Percentiles rank a stretch among this genome's conserved stretches.
phyloP scores from a whole-genome alignment of 2,888 invertebrate genomes.

The Saturnia pavonia region DNA sequence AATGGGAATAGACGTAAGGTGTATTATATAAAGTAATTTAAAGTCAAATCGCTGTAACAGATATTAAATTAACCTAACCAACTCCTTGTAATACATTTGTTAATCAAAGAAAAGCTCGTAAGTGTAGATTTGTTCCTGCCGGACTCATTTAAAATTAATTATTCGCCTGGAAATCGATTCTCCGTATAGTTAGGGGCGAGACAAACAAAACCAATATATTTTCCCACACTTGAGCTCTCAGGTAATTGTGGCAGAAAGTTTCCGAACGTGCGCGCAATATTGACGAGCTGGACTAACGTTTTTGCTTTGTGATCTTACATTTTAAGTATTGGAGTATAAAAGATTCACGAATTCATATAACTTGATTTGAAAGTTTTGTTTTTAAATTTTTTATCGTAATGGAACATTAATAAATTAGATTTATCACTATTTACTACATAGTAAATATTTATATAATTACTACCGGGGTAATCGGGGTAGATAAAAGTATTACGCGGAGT shows the following conservation, averaged over 20 bases:
- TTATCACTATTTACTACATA: too few relatives aligned
- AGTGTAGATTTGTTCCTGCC: conserved; percentile 2
- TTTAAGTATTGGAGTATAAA: conserved; percentile 16
- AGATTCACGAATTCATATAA: background rate
- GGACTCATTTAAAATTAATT: conserved; percentile 38
- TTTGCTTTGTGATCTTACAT: conserved; percentile 38
- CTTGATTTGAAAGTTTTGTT: too few relatives aligned
- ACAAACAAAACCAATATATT: conserved; percentile 79
- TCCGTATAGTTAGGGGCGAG: conserved; percentile 57
- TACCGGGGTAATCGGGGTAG: too few relatives aligned
- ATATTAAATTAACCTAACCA: background rate
- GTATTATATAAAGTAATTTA: background rate
- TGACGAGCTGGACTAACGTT: conserved; percentile 60
- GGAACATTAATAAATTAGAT: too few relatives aligned
- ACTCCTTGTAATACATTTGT: background rate
- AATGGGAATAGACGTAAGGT: background rate
- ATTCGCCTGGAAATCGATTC: conserved; percentile 59
- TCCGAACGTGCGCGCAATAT: conserved; percentile 74
- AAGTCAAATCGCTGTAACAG: background rate
- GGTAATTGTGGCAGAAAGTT: conserved; percentile 82
- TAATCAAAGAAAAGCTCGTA: background rate
- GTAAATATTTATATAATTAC: too few relatives aligned
- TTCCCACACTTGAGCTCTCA: conserved; percentile 81
- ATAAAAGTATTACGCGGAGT: too few relatives aligned
- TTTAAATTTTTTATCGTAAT: too few relatives aligned